Percentiles rank a stretch among this genome's conserved stretches.
phyloP scores from a whole-genome alignment of 2,888 invertebrate species.

The Dasypogon diadema region DNA sequence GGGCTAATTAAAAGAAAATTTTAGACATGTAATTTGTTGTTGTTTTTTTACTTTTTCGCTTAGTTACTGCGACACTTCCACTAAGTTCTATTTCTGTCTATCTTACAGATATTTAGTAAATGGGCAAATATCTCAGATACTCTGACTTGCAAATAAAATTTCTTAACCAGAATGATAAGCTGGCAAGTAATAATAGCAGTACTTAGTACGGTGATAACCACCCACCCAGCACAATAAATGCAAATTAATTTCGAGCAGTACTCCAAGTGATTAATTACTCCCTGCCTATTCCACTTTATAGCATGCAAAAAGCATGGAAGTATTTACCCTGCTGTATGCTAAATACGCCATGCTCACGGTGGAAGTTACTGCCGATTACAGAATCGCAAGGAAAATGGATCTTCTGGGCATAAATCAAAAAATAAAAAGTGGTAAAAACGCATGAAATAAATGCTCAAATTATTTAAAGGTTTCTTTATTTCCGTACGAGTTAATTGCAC shows the following conservation, averaged over 20 bases:
- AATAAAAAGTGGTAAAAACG: constrained; percentile 2
- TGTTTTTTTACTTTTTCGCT: neutral
- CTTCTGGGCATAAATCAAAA: neutral
- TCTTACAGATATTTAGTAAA: too few species aligned
- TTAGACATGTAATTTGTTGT: neutral
- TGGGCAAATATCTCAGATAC: neutral
- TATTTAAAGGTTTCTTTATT: constrained; percentile 45
- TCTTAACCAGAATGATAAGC: neutral
- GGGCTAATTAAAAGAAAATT: constrained; percentile 21
- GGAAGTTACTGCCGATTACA: constrained; percentile 8
- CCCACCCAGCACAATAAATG: constrained; percentile 60
- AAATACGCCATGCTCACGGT: too few species aligned
- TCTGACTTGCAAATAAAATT: neutral
- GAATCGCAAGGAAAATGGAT: neutral
- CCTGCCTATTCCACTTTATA: constrained; percentile 58
- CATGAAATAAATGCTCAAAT: constrained; percentile 48
- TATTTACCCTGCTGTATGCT: too few species aligned
- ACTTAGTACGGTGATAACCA: constrained; percentile 60
- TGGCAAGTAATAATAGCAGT: constrained; percentile 58
- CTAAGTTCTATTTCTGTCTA: neutral
- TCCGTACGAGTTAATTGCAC: constrained; percentile 35
- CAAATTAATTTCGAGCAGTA: constrained; percentile 60
- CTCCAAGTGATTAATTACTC: constrained; percentile 60
- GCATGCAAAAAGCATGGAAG: constrained; percentile 6
- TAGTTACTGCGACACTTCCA: too few species aligned